A percentile compares a stretch with the other conserved stretches of the same genome.
Evolutionary conservation across 2,888 invertebrate genomes (phyloP).

Genomic region (Scaptomyza polygonia): DNA sequence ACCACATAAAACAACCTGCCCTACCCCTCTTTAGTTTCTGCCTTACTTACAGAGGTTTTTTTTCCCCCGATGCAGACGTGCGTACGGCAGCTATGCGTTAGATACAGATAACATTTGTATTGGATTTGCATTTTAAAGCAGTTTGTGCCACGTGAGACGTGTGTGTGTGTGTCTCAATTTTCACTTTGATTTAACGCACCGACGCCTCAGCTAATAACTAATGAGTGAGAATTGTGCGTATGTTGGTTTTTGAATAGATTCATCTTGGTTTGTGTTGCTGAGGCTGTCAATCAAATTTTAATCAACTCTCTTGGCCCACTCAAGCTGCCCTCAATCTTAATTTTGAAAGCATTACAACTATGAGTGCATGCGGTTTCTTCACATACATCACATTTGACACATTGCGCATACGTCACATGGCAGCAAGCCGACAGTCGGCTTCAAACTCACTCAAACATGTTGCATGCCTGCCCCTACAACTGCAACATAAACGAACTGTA

Average conservation of each 20-base stretch:
- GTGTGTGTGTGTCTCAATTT: constrained; percentile 13
- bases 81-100: constrained; percentile 51
- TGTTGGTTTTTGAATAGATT: constrained; percentile 22
- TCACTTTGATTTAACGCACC: constrained; percentile 67
- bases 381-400: constrained; percentile 18
- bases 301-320: constrained; percentile 39
- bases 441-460: constrained; percentile 77
- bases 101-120: constrained; percentile 57
- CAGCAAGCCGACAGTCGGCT: constrained; percentile 3
- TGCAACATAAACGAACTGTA: constrained; percentile 33
- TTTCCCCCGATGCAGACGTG: constrained; percentile 50
- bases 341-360: constrained; percentile 25
- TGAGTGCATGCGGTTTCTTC: background rate
- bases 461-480: constrained; percentile 69
- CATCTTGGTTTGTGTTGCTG: constrained; percentile 48
- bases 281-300: constrained; percentile 67
- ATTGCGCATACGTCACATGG: constrained; percentile 51
- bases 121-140: constrained; percentile 71
- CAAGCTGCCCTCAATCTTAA: constrained; percentile 37
- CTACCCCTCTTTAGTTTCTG: background rate
- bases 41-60: constrained; percentile 16
- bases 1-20: constrained; percentile 4
- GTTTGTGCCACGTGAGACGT: constrained; percentile 62
- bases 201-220: constrained; percentile 46
- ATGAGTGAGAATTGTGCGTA: constrained; percentile 22